phyloP scores from a whole-genome alignment of 2,113 vertebrate species.

The Psophia crepitans region DNA sequence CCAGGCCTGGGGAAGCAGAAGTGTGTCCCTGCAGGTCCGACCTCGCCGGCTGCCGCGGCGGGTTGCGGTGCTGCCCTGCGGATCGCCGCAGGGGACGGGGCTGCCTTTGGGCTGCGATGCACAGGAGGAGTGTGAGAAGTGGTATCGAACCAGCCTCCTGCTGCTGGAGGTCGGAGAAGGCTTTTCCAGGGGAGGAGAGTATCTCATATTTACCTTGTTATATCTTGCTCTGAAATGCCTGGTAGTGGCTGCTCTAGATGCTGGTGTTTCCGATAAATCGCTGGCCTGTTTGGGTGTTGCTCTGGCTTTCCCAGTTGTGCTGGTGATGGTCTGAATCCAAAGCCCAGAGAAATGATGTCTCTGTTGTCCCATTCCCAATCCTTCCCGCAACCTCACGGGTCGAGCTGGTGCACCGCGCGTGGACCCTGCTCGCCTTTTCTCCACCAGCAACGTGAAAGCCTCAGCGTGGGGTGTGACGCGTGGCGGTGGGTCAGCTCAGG shows the following conservation, averaged over 20 bases:
- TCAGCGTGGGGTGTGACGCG: neutral
- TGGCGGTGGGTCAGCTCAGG: neutral
- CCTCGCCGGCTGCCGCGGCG: accelerated
- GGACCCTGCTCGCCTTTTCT: neutral
- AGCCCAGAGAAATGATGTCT: neutral
- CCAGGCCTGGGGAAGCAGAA: neutral
- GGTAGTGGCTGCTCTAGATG: neutral
- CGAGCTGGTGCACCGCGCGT: accelerated
- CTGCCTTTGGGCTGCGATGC: neutral
- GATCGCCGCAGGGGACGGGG: neutral
- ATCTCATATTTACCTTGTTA: neutral
- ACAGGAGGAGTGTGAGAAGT: neutral
- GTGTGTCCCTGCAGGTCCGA: accelerated
- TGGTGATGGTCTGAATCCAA: neutral
- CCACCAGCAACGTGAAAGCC: too few relatives aligned
- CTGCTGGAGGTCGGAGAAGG: neutral
- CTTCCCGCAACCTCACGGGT: accelerated
- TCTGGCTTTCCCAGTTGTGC: neutral
- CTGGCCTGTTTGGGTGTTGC: neutral
- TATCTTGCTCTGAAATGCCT: neutral
- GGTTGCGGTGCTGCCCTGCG: neutral
- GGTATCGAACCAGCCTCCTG: neutral
- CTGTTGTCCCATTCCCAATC: neutral
- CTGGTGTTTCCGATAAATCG: neutral
- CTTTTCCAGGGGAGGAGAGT: neutral